These are phyloP conservation scores for Camelus dromedarius DNA, from an alignment of 2,113 vertebrate genomes.

Conservation along the genomic window DNA sequence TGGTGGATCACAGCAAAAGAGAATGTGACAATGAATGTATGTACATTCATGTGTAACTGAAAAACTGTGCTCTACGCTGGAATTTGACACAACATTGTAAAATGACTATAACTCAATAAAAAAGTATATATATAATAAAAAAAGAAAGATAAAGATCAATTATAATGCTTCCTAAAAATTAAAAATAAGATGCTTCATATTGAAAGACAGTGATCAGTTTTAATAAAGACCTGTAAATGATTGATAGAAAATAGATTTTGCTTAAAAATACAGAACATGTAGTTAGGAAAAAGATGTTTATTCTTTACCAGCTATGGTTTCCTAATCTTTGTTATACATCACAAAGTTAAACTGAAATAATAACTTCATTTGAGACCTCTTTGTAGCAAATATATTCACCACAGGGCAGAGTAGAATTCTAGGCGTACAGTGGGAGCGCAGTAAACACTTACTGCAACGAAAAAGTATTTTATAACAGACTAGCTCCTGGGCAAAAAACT, in stretches of 20 bases:
- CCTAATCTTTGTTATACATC: neutral
- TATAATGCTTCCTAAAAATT: too few species aligned
- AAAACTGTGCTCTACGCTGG: too few species aligned
- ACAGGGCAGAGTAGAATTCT: neutral
- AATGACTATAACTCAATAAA: too few species aligned
- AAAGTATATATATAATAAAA: too few species aligned
- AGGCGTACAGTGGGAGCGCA: neutral
- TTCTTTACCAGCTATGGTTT: neutral
- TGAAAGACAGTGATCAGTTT: conserved; percentile 1
- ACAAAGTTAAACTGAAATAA: conserved; percentile 18
- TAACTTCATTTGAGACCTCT: neutral
- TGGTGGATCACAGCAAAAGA: too few species aligned
- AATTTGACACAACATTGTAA: too few species aligned
- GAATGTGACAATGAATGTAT: too few species aligned
- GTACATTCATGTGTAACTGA: too few species aligned
- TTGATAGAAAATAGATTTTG: neutral
- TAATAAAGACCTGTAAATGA: neutral
- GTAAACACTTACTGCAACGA: neutral
- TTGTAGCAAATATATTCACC: neutral
- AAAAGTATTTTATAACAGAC: neutral
- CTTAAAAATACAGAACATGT: neutral
- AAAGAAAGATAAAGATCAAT: too few species aligned
- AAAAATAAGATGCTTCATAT: neutral
- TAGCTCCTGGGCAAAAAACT: neutral
- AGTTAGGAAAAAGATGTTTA: conserved; percentile 14